Percentiles rank a stretch among this genome's conserved stretches.
These are phyloP conservation scores for Enhydra lutris DNA, from an alignment of 2,113 vertebrate genomes.

Conservation along the genomic window DNA sequence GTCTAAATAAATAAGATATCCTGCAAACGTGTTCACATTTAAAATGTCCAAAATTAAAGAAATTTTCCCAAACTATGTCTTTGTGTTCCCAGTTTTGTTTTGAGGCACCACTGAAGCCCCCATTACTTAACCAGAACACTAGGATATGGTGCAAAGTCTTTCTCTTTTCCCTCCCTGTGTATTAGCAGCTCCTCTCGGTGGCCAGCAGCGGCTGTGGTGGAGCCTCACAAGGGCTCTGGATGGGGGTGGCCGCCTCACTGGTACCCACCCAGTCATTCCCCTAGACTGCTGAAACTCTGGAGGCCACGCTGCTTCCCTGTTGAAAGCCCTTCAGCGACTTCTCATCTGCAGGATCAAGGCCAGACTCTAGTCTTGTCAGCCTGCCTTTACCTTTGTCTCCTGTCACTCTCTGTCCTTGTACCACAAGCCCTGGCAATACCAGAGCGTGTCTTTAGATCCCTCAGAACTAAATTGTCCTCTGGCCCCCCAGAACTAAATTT, in stretches of 20 bases:
- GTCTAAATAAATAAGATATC: constrained; percentile 1
- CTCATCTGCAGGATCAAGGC: background rate
- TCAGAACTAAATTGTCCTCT: too few species aligned
- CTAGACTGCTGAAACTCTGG: accelerated
- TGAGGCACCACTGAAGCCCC: background rate
- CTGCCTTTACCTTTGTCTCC: background rate
- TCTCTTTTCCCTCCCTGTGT: background rate
- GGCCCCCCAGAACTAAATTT: background rate
- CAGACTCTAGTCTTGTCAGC: background rate
- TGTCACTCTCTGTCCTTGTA: background rate
- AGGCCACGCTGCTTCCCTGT: accelerated
- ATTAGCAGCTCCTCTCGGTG: background rate
- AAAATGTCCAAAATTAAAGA: background rate
- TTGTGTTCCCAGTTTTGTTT: background rate
- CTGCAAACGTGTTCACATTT: background rate
- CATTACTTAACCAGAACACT: background rate
- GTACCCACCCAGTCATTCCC: background rate
- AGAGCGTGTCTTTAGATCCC: background rate
- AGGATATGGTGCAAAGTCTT: accelerated
- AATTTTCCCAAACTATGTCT: background rate
- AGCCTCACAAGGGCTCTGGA: background rate
- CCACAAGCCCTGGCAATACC: background rate
- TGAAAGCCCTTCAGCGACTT: background rate
- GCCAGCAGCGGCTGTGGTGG: background rate
- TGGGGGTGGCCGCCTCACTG: accelerated